A percentile compares a stretch with the other conserved stretches of the same genome.
Evolutionary conservation across 2,797 vertebrate genomes (phyloP).

Genomic region (Hemitrygon akajei): DNA sequence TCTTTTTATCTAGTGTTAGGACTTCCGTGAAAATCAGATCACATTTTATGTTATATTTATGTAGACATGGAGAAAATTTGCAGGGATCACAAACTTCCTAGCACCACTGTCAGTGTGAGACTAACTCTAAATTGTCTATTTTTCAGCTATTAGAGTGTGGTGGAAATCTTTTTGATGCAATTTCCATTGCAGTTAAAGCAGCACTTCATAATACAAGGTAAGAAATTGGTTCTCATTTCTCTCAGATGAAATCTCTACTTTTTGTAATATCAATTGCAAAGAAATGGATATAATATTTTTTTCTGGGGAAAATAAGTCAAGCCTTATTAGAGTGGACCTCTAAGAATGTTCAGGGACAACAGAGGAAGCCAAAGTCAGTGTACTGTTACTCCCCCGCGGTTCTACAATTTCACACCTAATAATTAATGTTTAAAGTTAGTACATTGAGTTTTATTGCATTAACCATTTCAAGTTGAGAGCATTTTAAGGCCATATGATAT

Average conservation of each 20-base stretch:
- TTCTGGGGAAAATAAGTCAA: background rate
- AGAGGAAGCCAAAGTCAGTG: background rate
- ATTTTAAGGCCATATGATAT: background rate
- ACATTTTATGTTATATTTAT: too few species aligned
- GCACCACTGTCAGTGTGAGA: background rate
- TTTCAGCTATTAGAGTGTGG: constrained; percentile 86
- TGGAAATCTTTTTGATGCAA: constrained; percentile 88
- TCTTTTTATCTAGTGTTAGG: too few species aligned
- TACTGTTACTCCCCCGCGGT: background rate
- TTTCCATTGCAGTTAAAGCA: constrained; percentile 87
- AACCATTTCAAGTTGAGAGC: background rate
- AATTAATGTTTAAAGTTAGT: background rate
- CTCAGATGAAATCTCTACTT: background rate
- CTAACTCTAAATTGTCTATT: constrained; percentile 34
- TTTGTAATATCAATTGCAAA: background rate
- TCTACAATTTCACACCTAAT: background rate
- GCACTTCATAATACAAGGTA: constrained; percentile 93
- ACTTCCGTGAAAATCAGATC: too few species aligned
- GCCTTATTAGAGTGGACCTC: background rate
- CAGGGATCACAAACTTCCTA: too few species aligned
- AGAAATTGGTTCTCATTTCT: constrained; percentile 43
- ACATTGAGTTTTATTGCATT: background rate
- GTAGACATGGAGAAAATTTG: too few species aligned
- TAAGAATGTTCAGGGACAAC: background rate
- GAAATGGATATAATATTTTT: background rate